phyloP scores from a whole-genome alignment of 1,140 invertebrate genomes.

The Liolophura sinensis region DNA sequence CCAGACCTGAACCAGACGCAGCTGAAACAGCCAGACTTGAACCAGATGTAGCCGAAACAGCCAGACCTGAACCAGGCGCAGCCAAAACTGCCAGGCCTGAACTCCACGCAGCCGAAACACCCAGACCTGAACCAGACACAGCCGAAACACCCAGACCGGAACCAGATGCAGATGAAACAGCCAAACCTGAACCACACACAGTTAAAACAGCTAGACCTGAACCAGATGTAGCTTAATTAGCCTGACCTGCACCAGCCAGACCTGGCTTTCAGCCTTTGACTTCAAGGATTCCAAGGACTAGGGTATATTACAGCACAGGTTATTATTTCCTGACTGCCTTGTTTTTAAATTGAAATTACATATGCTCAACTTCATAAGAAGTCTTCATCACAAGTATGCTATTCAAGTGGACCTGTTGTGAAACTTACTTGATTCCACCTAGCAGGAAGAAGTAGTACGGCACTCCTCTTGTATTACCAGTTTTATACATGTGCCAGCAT shows the following conservation, averaged over 20 bases:
- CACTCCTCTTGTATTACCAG: too few species aligned
- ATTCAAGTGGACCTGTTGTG: too few species aligned
- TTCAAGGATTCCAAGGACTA: too few species aligned
- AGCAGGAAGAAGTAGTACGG: too few species aligned
- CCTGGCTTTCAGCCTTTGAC: neutral
- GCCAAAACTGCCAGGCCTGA: neutral
- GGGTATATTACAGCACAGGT: too few species aligned
- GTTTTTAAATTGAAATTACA: too few species aligned
- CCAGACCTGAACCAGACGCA: neutral
- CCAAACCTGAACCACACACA: neutral
- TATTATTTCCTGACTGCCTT: too few species aligned
- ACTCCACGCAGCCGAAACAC: neutral
- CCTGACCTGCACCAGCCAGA: neutral
- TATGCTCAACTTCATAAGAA: too few species aligned
- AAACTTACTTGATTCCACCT: too few species aligned
- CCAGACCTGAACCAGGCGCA: neutral
- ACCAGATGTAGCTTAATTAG: neutral
- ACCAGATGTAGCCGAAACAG: neutral
- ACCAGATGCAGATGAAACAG: neutral
- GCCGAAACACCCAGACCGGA: neutral
- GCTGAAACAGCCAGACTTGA: neutral
- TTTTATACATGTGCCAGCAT: too few species aligned
- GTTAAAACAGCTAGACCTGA: neutral
- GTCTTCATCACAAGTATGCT: too few species aligned
- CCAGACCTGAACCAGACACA: neutral